Percentiles rank a stretch among this genome's conserved stretches.
Conservation (phyloP, 2,797 vertebrate species). For the Calcarius lapponicus region DNA sequence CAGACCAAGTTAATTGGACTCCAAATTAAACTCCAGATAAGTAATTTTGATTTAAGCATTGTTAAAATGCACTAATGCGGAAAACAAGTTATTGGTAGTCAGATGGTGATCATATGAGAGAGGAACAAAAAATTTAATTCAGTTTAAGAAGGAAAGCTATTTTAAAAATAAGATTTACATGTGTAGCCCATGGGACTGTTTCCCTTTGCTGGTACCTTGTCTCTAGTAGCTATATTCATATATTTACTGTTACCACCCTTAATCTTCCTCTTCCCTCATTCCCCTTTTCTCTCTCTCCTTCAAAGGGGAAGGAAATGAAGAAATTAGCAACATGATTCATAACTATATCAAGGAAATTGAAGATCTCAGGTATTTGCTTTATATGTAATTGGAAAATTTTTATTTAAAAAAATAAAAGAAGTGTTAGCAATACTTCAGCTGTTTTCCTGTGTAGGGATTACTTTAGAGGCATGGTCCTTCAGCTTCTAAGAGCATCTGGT, state of each 20-base stretch:
- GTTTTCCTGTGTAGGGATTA: neutral
- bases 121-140: neutral
- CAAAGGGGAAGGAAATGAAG: slow-evolving; percentile 93
- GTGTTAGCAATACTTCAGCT: neutral
- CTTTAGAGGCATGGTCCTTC: neutral
- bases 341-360: slow-evolving; percentile 98
- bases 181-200: neutral
- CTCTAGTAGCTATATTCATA: neutral
- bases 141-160: neutral
- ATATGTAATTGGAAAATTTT: neutral
- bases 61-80: neutral
- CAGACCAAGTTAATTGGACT: neutral
- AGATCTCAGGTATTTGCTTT: slow-evolving; percentile 87
- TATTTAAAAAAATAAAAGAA: neutral
- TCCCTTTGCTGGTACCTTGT: neutral
- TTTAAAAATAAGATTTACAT: neutral
- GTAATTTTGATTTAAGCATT: neutral
- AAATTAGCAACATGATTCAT: slow-evolving; percentile 96
- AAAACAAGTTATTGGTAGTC: neutral
- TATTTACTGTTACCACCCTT: neutral
- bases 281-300: neutral
- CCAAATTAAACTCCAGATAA: neutral
- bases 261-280: neutral
- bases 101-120: neutral
- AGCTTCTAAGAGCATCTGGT: neutral